These are phyloP conservation scores for Drosophila insularis DNA, from an alignment of 1,140 invertebrate species.

Conservation along the genomic window DNA sequence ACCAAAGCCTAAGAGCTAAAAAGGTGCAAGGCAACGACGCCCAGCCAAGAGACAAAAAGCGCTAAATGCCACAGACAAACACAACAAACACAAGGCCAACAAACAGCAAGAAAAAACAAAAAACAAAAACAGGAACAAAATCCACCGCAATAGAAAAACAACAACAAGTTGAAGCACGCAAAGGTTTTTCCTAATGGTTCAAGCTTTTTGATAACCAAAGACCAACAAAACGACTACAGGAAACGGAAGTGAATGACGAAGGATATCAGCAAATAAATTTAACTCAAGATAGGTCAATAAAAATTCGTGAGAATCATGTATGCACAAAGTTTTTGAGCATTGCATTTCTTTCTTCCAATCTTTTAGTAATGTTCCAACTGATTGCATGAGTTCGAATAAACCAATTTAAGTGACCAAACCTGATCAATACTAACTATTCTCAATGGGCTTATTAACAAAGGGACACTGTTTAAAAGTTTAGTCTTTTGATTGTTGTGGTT, in stretches of 20 bases:
- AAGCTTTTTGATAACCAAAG: conserved; percentile 39
- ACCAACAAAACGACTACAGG: conserved; percentile 10
- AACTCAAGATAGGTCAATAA: neutral
- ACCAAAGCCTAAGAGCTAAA: neutral
- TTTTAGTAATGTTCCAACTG: too few species aligned
- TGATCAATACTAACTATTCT: too few species aligned
- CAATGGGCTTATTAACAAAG: too few species aligned
- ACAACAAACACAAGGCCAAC: conserved; percentile 25
- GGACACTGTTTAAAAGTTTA: too few species aligned
- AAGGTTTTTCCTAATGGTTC: conserved; percentile 37
- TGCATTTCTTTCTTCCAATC: too few species aligned
- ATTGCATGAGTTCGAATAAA: too few species aligned
- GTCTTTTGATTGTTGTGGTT: too few species aligned
- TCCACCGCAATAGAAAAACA: neutral
- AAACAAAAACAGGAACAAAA: conserved; percentile 28
- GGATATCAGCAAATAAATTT: neutral
- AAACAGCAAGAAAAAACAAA: conserved; percentile 15
- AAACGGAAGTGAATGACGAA: conserved; percentile 1
- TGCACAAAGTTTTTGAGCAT: too few species aligned
- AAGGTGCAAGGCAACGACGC: neutral
- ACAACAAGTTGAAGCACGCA: conserved; percentile 18
- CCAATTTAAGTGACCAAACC: too few species aligned
- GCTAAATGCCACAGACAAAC: conserved; percentile 42
- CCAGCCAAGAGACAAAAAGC: conserved; percentile 15
- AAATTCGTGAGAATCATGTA: too few species aligned